A percentile compares a stretch with the other conserved stretches of the same genome.
phyloP scores from a whole-genome alignment of 1,140 invertebrate genomes.

The Tetraneura akinire region DNA sequence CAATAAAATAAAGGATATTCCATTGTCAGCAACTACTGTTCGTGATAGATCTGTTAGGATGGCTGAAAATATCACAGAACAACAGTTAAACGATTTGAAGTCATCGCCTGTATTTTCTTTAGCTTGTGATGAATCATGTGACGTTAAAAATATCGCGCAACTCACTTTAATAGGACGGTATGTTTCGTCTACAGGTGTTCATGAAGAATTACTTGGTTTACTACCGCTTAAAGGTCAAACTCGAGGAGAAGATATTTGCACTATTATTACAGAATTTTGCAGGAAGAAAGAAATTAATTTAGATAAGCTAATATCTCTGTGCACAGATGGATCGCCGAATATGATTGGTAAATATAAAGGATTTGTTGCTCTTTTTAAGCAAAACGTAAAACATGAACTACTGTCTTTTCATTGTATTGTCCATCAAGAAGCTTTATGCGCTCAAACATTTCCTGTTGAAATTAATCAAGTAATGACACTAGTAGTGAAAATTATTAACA shows the following conservation, averaged over 20 bases:
- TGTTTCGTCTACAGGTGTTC: conserved; percentile 53
- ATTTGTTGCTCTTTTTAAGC: conserved; percentile 54
- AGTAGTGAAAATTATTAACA: conserved; percentile 56
- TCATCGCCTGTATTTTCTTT: conserved; percentile 55
- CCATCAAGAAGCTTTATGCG: conserved; percentile 57
- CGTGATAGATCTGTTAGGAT: conserved; percentile 56
- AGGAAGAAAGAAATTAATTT: conserved; percentile 55
- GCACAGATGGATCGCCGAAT: conserved; percentile 54
- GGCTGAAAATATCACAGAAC: conserved; percentile 54
- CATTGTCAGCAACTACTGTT: conserved; percentile 56
- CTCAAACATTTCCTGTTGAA: conserved; percentile 57
- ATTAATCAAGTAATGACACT: conserved; percentile 55
- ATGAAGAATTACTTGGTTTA: conserved; percentile 56
- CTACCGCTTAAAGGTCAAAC: conserved; percentile 55
- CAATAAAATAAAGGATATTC: conserved; percentile 53
- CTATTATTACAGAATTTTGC: conserved; percentile 55
- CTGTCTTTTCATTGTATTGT: conserved; percentile 57
- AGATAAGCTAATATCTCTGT: conserved; percentile 57
- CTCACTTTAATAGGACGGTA: conserved; percentile 56
- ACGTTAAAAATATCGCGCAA: conserved; percentile 57
- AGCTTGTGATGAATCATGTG: conserved; percentile 56
- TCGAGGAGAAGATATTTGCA: conserved; percentile 56
- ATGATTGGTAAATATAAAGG: conserved; percentile 55
- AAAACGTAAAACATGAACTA: conserved; percentile 57
- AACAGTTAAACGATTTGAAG: conserved; percentile 56